These are phyloP conservation scores for Nasonia oneida DNA, from an alignment of 2,888 invertebrate genomes.

Conservation along the genomic window DNA sequence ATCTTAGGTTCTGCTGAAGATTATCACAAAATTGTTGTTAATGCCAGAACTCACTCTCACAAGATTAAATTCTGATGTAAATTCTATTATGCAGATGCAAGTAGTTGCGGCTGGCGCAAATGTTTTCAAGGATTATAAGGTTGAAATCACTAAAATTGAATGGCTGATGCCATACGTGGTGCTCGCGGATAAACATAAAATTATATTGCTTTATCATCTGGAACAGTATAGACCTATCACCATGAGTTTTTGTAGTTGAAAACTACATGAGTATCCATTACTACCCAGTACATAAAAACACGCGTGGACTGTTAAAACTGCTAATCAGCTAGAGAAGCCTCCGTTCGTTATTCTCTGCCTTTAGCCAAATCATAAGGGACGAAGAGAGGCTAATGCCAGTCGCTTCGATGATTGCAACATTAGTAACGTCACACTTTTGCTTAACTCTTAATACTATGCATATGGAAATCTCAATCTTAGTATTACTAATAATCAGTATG, in stretches of 20 bases:
- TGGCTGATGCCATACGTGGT: slow-evolving; percentile 63
- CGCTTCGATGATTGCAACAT: too few relatives aligned
- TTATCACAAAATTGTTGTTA: slow-evolving; percentile 7
- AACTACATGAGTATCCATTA: too few relatives aligned
- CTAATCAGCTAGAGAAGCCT: too few relatives aligned
- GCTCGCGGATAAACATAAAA: slow-evolving; percentile 60
- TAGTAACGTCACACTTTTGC: too few relatives aligned
- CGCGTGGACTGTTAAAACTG: too few relatives aligned
- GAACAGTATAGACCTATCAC: slow-evolving; percentile 59
- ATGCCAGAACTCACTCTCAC: slow-evolving; percentile 48
- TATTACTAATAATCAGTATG: too few relatives aligned
- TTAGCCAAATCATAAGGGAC: too few relatives aligned
- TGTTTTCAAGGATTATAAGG: slow-evolving; percentile 64
- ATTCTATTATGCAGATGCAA: slow-evolving; percentile 17
- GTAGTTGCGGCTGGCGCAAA: slow-evolving; percentile 59
- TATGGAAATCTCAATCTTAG: too few relatives aligned
- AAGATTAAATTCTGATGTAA: slow-evolving; percentile 42
- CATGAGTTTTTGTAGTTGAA: slow-evolving; percentile 21
- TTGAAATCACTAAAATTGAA: slow-evolving; percentile 54
- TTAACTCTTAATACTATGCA: too few relatives aligned
- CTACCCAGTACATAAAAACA: too few relatives aligned
- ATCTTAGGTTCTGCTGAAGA: slow-evolving; percentile 27
- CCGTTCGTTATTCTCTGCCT: too few relatives aligned
- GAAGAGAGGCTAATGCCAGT: too few relatives aligned
- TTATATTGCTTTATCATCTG: slow-evolving; percentile 62